Base-by-base conservation (phyloP, 2,113 vertebrate species). In the Colius striatus region DNA sequence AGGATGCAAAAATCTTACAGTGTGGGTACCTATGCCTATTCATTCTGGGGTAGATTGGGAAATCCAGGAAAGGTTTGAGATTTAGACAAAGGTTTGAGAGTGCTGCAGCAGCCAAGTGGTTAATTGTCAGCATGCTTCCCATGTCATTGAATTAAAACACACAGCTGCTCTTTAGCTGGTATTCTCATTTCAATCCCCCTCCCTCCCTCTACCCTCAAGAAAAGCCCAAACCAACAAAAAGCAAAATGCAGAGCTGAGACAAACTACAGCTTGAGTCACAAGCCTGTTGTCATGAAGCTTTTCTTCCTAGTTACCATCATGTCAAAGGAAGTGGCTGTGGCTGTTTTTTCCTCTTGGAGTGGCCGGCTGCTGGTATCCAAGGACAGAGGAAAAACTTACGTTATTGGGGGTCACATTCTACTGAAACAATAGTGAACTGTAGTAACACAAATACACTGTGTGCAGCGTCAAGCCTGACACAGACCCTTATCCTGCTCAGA, bases 271-370 rank as follows among this genome's bases (percentile, higher is more conserved):
- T 45, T 66, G 61, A 89, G 76, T 90, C 84, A 62, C 25, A 43
- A 20, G 41, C 45, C 55, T 83, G 87, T 82, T 82, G 62, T 86
- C 76, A 47, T 81, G 16, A 51, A 54, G 83, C 62, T 88, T 96
- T 89, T 81, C 92, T 75, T 95, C 92, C 92, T 87, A 73, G 84
- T 87, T 55, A 68, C 68, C 86, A 13, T 51, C 76, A 27, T 92
- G 86, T 83, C 95, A 93, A 60, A 96, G 97, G 97, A 98, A 96
- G 92, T 71, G 90, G 61, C 88, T 91, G 90, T 55, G 76, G 77
- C 72, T 98, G 96, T 97, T 97, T 98, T 97, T 97, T 97, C 96
- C 97, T 96, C 51, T 94, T 89, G 92, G 94, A 95, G 73, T 87
- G 87, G 70, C 48, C 16, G 48, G 66, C 75, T 86, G 83, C 94